Percentiles rank a stretch among this genome's conserved stretches.
These are phyloP conservation scores for Camelus bactrianus DNA, from an alignment of 2,113 vertebrate species.

Conservation along the genomic window DNA sequence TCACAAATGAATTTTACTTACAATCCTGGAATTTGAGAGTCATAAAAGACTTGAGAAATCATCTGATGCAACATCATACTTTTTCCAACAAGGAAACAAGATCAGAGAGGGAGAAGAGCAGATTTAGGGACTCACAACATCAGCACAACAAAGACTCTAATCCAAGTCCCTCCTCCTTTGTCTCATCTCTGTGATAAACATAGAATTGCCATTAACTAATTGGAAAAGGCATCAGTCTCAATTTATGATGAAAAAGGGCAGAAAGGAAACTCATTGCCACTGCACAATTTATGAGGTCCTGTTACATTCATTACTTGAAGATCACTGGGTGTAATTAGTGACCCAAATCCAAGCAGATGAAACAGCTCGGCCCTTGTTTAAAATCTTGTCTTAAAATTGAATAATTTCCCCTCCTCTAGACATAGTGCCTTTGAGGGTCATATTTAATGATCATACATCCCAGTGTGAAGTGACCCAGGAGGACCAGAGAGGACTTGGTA, in stretches of 20 bases:
- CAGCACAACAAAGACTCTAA: not conserved
- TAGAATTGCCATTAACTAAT: constrained; percentile 56
- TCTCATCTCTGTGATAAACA: constrained; percentile 13
- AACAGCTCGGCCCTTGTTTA: constrained; percentile 76
- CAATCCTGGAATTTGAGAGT: not conserved
- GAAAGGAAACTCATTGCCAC: constrained; percentile 57
- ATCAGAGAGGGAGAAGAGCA: not conserved
- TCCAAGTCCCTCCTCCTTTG: not conserved
- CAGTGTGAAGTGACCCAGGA: constrained; percentile 66
- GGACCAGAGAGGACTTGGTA: constrained; percentile 49
- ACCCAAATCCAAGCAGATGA: constrained; percentile 80
- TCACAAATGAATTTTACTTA: constrained; percentile 29
- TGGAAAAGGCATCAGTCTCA: constrained; percentile 48
- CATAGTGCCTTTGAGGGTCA: constrained; percentile 68
- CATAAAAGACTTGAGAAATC: not conserved
- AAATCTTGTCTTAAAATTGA: constrained; percentile 83
- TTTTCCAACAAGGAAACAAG: not conserved
- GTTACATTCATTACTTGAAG: constrained; percentile 79
- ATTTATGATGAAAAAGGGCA: constrained; percentile 72
- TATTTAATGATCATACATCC: constrained; percentile 79
- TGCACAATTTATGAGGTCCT: constrained; percentile 74
- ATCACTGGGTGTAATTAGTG: constrained; percentile 80
- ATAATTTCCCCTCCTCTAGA: constrained; percentile 72
- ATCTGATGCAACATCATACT: not conserved
- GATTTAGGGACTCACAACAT: not conserved